Evolutionary conservation across 2,113 vertebrate species (phyloP).

Genomic region (Morone chrysops): DNA sequence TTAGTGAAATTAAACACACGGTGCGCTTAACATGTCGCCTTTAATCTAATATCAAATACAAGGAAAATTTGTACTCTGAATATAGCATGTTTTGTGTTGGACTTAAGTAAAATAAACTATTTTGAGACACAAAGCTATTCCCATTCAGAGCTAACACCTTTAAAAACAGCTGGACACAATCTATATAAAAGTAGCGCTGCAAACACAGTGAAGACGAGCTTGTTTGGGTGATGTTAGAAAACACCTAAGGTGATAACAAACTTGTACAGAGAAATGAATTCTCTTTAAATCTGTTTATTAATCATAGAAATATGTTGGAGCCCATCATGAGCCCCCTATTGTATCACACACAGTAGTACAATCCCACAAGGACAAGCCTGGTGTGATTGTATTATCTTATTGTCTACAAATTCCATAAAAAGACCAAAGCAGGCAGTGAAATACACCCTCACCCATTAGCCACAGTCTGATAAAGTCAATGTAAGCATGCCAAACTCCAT

Average conservation of each 20-base stretch:
- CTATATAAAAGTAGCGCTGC: not conserved
- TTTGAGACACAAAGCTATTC: conserved; percentile 5
- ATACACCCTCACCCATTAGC: not conserved
- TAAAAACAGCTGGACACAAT: not conserved
- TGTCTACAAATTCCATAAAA: not conserved
- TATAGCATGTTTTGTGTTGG: not conserved
- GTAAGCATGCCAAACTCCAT: not conserved
- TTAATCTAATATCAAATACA: conserved; percentile 51
- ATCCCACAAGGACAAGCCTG: not conserved
- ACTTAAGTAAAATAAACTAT: not conserved
- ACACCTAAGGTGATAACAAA: not conserved
- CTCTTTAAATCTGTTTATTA: not conserved
- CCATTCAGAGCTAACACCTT: conserved; percentile 16
- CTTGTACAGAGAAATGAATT: not conserved
- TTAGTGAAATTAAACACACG: conserved; percentile 27
- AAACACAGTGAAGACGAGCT: conserved; percentile 3
- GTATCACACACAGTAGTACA: not conserved
- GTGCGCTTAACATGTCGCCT: conserved; percentile 29
- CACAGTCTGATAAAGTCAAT: not conserved
- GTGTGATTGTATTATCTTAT: not conserved
- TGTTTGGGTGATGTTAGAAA: not conserved
- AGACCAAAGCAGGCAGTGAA: not conserved
- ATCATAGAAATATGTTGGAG: not conserved
- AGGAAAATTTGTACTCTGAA: conserved; percentile 7
- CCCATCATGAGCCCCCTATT: not conserved